These are phyloP conservation scores for Osmoderma eremita DNA, from an alignment of 2,888 invertebrate species.

Conservation along the genomic window DNA sequence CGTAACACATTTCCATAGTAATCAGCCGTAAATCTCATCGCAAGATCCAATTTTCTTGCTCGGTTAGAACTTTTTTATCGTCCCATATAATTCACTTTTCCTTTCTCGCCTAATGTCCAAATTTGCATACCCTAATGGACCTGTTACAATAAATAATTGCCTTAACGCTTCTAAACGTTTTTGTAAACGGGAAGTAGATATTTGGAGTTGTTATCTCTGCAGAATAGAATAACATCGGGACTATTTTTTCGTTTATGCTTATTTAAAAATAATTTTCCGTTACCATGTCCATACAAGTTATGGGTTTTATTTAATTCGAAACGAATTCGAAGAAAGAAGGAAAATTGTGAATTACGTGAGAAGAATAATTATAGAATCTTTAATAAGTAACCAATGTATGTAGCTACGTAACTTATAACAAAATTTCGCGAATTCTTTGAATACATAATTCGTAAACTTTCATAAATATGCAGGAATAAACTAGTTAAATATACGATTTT, in stretches of 20 bases:
- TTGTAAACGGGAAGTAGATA: not conserved
- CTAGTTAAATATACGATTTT: not conserved
- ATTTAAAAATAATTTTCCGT: too few relatives aligned
- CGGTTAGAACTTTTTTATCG: constrained; percentile 44
- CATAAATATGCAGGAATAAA: constrained; percentile 20
- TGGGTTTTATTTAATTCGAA: too few relatives aligned
- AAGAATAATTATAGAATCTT: too few relatives aligned
- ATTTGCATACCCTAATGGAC: constrained; percentile 39
- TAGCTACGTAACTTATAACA: not conserved
- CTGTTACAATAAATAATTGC: constrained; percentile 28
- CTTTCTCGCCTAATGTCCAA: constrained; percentile 36
- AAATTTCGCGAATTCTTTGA: constrained; percentile 4
- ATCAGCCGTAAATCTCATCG: constrained; percentile 55
- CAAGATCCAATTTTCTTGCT: constrained; percentile 55
- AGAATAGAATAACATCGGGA: too few relatives aligned
- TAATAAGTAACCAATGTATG: not conserved
- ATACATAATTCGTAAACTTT: constrained; percentile 19
- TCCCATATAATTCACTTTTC: constrained; percentile 36
- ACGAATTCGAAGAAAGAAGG: too few relatives aligned
- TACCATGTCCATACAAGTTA: too few relatives aligned
- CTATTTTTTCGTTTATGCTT: too few relatives aligned
- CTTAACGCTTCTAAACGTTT: not conserved
- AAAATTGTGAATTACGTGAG: too few relatives aligned
- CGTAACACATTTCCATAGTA: constrained; percentile 55
- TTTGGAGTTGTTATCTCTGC: too few relatives aligned